phyloP scores from a whole-genome alignment of 1,140 invertebrate species.

The Oreohelix idahoensis region DNA sequence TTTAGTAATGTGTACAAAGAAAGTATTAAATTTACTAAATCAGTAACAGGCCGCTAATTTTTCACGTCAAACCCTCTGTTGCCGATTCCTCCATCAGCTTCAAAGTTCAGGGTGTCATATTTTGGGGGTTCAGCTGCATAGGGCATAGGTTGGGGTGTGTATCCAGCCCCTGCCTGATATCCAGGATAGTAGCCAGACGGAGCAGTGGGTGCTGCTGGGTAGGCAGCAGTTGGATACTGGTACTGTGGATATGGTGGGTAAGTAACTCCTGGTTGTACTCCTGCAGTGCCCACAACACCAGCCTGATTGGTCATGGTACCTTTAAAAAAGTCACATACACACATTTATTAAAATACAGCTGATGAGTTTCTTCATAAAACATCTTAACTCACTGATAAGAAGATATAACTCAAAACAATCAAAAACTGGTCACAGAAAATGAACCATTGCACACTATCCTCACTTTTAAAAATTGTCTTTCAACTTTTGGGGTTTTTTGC shows the following conservation, averaged over 20 bases:
- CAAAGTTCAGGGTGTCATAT: neutral
- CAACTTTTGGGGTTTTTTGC: too few relatives aligned
- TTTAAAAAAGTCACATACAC: neutral
- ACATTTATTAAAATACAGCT: too few relatives aligned
- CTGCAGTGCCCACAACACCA: neutral
- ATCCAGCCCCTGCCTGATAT: neutral
- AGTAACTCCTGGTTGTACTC: neutral
- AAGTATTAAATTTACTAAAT: too few relatives aligned
- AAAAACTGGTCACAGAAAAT: too few relatives aligned
- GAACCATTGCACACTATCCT: too few relatives aligned
- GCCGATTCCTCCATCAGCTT: neutral
- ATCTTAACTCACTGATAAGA: too few relatives aligned
- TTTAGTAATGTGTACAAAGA: too few relatives aligned
- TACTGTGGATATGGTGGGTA: slow-evolving; percentile 10
- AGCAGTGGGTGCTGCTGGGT: neutral
- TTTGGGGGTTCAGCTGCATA: neutral
- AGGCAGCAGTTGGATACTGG: neutral
- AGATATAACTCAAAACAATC: too few relatives aligned
- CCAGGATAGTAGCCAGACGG: neutral
- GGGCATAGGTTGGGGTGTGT: neutral
- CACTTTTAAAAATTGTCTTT: too few relatives aligned
- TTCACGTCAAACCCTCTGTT: neutral
- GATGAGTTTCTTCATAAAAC: too few relatives aligned
- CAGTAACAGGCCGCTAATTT: neutral
- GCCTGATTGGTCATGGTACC: neutral